Evolutionary conservation across 2,888 invertebrate genomes (phyloP).

Genomic region (Chorisops tibialis): DNA sequence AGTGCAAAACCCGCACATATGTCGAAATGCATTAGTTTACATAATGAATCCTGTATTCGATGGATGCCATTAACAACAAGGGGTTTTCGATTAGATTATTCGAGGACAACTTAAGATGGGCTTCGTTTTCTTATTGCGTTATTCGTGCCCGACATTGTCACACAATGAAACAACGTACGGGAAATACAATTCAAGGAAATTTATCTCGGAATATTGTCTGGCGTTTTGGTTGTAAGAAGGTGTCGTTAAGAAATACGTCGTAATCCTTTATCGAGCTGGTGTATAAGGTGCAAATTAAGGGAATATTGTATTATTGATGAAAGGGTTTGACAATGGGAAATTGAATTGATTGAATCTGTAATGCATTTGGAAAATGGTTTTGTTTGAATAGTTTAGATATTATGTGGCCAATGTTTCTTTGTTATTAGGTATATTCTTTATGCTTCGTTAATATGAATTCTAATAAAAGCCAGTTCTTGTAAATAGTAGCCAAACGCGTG

Average conservation of each 20-base stretch:
- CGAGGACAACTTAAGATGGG: constrained; percentile 24
- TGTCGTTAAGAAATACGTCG: background rate
- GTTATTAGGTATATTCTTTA: too few species aligned
- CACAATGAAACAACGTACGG: constrained; percentile 27
- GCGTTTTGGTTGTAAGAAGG: constrained; percentile 12
- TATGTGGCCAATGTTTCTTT: too few species aligned
- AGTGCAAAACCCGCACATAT: constrained; percentile 4
- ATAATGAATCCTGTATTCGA: constrained; percentile 27
- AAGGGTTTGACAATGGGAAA: too few species aligned
- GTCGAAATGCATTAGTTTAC: constrained; percentile 29
- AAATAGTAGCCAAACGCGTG: too few species aligned
- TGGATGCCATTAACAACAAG: constrained; percentile 28
- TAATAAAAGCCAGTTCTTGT: too few species aligned
- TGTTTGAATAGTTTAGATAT: too few species aligned
- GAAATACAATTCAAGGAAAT: constrained; percentile 31
- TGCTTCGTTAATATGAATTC: too few species aligned
- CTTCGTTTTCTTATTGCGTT: background rate
- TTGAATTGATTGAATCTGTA: too few species aligned
- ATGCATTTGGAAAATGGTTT: too few species aligned
- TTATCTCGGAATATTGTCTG: constrained; percentile 26
- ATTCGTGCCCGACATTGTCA: constrained; percentile 12
- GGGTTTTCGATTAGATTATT: constrained; percentile 33
- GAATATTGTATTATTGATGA: too few species aligned
- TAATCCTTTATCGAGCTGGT: too few species aligned
- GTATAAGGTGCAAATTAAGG: too few species aligned